Percentiles rank a stretch among this genome's conserved stretches.
Conservation (phyloP, 2,797 vertebrate genomes). For the Lophius americanus region DNA sequence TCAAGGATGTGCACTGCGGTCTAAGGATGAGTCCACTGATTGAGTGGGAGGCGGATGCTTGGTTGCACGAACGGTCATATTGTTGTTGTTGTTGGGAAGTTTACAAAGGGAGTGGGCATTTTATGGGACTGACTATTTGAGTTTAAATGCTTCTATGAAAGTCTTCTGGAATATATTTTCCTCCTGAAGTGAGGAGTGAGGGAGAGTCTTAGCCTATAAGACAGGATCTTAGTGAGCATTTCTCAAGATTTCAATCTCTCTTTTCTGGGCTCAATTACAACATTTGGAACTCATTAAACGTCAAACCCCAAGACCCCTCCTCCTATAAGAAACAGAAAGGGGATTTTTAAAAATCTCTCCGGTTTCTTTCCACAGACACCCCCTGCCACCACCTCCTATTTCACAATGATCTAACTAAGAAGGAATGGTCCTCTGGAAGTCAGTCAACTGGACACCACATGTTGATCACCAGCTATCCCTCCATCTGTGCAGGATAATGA, state of each 20-base stretch:
- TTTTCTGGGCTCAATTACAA: slow-evolving; percentile 78
- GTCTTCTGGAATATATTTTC: slow-evolving; percentile 54
- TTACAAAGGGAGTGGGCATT: slow-evolving; percentile 24
- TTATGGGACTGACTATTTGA: slow-evolving; percentile 34
- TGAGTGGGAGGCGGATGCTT: slow-evolving; percentile 36
- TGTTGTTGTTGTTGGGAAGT: slow-evolving; percentile 35
- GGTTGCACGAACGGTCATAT: slow-evolving; percentile 46
- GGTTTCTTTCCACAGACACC: slow-evolving; percentile 82
- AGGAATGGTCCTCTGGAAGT: slow-evolving; percentile 84
- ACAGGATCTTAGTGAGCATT: slow-evolving; percentile 68
- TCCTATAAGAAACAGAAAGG: slow-evolving; percentile 79
- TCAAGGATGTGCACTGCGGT: slow-evolving; percentile 16
- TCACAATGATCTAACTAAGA: slow-evolving; percentile 82
- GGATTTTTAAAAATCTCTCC: slow-evolving; percentile 73
- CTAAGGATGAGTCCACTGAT: slow-evolving; percentile 32
- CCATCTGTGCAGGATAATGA: slow-evolving; percentile 58
- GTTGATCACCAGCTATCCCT: slow-evolving; percentile 78
- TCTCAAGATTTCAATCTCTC: slow-evolving; percentile 78
- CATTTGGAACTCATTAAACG: slow-evolving; percentile 89
- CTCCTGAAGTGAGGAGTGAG: slow-evolving; percentile 39
- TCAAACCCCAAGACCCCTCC: slow-evolving; percentile 69
- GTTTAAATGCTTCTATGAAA: slow-evolving; percentile 40
- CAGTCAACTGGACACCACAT: slow-evolving; percentile 81
- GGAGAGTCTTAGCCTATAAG: slow-evolving; percentile 49
- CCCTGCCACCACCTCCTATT: slow-evolving; percentile 83